phyloP scores from a whole-genome alignment of 2,113 vertebrate species.

The Oryzias melastigma region DNA sequence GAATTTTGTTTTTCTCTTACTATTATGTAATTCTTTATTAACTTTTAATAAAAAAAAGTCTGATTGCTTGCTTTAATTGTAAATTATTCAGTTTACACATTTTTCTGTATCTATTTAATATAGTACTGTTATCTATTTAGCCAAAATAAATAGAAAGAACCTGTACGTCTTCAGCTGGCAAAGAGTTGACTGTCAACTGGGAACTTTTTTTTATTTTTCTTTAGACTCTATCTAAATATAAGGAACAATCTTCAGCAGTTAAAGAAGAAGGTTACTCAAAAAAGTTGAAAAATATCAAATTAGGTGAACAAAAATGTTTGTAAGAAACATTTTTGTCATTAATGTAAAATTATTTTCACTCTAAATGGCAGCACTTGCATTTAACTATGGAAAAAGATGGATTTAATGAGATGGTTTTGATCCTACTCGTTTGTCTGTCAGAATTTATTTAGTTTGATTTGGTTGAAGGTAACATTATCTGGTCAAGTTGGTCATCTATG shows the following conservation, averaged over 20 bases:
- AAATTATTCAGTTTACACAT: too few species aligned
- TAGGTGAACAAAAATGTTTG: neutral
- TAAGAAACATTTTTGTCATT: neutral
- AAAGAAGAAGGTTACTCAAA: neutral
- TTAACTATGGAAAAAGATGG: neutral
- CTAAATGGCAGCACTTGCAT: neutral
- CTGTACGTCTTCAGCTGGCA: neutral
- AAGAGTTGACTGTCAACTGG: neutral
- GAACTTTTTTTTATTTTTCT: neutral
- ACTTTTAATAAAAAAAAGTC: too few species aligned
- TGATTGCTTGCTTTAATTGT: too few species aligned
- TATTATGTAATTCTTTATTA: too few species aligned
- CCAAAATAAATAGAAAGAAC: neutral
- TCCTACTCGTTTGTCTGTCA: slow-evolving; percentile 10
- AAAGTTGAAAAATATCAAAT: neutral
- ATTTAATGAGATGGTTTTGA: slow-evolving; percentile 19
- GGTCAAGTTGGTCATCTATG: neutral
- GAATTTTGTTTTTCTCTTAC: too few species aligned
- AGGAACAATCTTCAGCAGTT: slow-evolving; percentile 10
- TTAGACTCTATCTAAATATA: neutral
- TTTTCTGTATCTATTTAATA: too few species aligned
- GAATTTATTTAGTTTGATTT: slow-evolving; percentile 8
- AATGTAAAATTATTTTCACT: neutral
- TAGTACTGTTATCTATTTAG: too few species aligned
- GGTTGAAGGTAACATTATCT: neutral